Base-by-base conservation (phyloP, 1,140 invertebrate species). In the Drosophila insularis region DNA sequence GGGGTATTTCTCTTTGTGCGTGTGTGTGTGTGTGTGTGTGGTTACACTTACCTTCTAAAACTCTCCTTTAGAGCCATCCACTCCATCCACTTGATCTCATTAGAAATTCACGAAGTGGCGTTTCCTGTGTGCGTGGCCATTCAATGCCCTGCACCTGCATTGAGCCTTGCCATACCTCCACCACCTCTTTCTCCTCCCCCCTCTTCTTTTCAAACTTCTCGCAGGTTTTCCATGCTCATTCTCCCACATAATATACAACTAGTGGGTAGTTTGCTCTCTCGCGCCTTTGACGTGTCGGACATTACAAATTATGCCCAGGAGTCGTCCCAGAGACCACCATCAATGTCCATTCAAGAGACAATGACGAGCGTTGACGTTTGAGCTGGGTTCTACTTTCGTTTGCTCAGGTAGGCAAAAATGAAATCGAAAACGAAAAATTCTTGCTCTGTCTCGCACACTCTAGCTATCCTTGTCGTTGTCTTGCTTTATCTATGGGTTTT, bases 241-340 rank as follows among this genome's bases (percentile, higher is more conserved):
- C 27, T 27, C 27, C 32, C 32, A 35, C 32, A 7, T 35, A 27
- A 27, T 27, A 35, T 11, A 35, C 32, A 35, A 35, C 32, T 35
- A 35, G 32, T 35, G 10, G 43, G 43, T 50, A 50, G 43, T 50
- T 50, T 50, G 43, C 43, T 63, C 65, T 58, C 68, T 17, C 27
- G 17, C 43, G 68, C 35, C 72, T 62, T 64, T 82, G 84, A 89
- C 82, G 82, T 87, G 82, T 87, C 69, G 80, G 80, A 87, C 84
- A 87, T 87, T 87, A 87, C 82, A 87, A 87, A 87, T 87, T 87
- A 89, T 87, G 80, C 72, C 84, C 84, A 86, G 82, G 66, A 81
- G 79, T 67, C 55, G 65, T 55, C 59, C 67, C 62, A 55, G 39
- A 32, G 82, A 87, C 84, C 84, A 87, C 84, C 84, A 74, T 87